Base-by-base conservation (phyloP, 2,797 vertebrate genomes). In the Acrossocheilus fasciatus region DNA sequence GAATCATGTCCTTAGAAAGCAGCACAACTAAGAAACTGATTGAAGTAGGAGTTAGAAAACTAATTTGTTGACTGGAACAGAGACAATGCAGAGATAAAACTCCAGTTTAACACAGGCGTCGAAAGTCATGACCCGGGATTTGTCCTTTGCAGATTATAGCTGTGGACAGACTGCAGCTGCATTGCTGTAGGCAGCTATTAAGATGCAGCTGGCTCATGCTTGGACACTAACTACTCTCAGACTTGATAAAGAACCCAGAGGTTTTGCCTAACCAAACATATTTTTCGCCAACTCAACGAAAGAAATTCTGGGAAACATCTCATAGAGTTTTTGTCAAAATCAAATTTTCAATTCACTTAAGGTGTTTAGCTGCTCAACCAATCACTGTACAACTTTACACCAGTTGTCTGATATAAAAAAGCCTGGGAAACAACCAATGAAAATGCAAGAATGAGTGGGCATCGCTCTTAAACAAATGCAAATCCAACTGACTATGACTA, bases 151-250 rank as follows among this genome's bases (percentile, higher is more conserved):
- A 83, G 89, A 88, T 89, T 83, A 88, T 83, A 82, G 82, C 75
- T 72, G 57, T 62, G 89, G 91, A 64, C 74, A 77, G 88, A 59
- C 88, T 73, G 78, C 92, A 92, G 92, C 91, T 93, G 93, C 54
- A 68, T 41, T 15, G 47, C 89, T 87, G 83, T 85, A 90, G 62
- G 82, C 70, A 77, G 77, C 78, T 81, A 23, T 84, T 69, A 84
- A 79, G 86, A 76, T 41, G 30, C 85, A 87, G 85, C 89, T 88
- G 91, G 79, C 88, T 59, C 69, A 64, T 87, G n/a, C 70, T 26
- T 66, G 64, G 66, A 91, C 75, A 64, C 78, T 85, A 85, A 70
- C 81, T 57, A 66, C 70, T 82, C 50, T 77, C 79, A 87, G 83
- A 30, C 66, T 69, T 87, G 88, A 86, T 87, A 81, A 76, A 84